Evolutionary conservation across 1,140 invertebrate species (phyloP), one percentile per base, ranked within the genome.

Genomic region (Cydia splendana): DNA sequence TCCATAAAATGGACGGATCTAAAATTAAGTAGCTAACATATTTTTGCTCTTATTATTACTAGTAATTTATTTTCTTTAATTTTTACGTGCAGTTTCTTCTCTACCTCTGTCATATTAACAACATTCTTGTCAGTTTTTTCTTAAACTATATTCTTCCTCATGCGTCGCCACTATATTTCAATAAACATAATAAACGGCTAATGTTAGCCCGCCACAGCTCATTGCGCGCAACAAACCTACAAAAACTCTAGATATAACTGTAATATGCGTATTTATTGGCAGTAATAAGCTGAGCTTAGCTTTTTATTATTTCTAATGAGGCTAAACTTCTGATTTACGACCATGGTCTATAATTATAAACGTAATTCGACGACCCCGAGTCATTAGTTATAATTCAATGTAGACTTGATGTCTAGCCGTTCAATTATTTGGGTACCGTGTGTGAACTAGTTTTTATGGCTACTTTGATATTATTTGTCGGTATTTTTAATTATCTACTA

Each of bases 211-310:
- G 57, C 20, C 7, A 20, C 57, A 12, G 57, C 57, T 24, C 57
- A 62, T 62, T 62, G 57, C 57, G 20, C 20, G 2, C 18, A 18
- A 15, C 6, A 20, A 62, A n/a, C n/a, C n/a, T 9, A 62, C 20
- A 62, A 62, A 62, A 62, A 62, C 57, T 24, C 6, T 20, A 57
- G 53, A n/a, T 62, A 62, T 62, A 62, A 62, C 57, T 62, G 57
- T 62, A 24, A 24, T 62, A 62, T 62, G 57, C 20, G 57, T 62
- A 62, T 24, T 62, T 62, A 62, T 62, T 62, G 20, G 57, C 57
- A 10, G 57, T 62, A 62, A 62, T 62, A 62, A 12, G 18, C 57
- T 20, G 9, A 62, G 57, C 57, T 62, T 24, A 18, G 9, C 13
- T 48, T 62, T 62, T 20, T 62, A 10, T 62, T 62, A 62, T n/a